Evolutionary conservation across 2,888 invertebrate genomes (phyloP).

Genomic region (Marasmarcha lunaedactyla): DNA sequence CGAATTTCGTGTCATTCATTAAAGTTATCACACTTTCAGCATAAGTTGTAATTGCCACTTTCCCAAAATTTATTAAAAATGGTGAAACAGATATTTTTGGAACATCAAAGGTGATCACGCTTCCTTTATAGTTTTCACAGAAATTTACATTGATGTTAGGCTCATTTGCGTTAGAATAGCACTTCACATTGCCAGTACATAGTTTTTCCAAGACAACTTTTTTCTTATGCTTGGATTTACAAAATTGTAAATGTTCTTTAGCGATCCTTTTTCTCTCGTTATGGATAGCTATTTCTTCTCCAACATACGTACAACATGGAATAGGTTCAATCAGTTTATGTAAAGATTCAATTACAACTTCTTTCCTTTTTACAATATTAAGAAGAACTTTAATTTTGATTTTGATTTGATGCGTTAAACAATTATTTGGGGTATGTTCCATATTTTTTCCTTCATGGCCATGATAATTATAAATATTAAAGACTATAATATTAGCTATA

Average conservation of each 20-base stretch:
- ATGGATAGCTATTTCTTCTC: constrained; percentile 28
- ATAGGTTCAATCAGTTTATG: constrained; percentile 39
- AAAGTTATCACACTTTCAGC: constrained; percentile 34
- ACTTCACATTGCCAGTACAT: too few relatives aligned
- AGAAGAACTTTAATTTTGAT: background rate
- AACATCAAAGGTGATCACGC: constrained; percentile 30
- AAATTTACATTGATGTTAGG: constrained; percentile 14
- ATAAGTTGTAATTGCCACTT: constrained; percentile 35
- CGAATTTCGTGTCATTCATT: constrained; percentile 37
- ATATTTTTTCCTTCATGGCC: too few relatives aligned
- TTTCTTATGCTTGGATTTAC: background rate
- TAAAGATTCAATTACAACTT: constrained; percentile 28
- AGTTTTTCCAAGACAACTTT: background rate
- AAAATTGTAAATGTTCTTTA: background rate
- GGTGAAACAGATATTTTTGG: constrained; percentile 37
- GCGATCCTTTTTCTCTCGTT: constrained; percentile 27
- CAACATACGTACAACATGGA: constrained; percentile 34
- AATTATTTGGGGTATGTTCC: background rate
- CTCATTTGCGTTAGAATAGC: too few relatives aligned
- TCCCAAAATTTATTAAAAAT: constrained; percentile 39
- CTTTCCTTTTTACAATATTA: background rate
- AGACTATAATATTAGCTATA: background rate
- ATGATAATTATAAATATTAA: background rate
- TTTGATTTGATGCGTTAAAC: background rate
- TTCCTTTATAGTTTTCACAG: constrained; percentile 25